Evolutionary conservation across 2,888 invertebrate species (phyloP), one percentile per base, ranked within the genome.

Genomic region (Unio delphinus): DNA sequence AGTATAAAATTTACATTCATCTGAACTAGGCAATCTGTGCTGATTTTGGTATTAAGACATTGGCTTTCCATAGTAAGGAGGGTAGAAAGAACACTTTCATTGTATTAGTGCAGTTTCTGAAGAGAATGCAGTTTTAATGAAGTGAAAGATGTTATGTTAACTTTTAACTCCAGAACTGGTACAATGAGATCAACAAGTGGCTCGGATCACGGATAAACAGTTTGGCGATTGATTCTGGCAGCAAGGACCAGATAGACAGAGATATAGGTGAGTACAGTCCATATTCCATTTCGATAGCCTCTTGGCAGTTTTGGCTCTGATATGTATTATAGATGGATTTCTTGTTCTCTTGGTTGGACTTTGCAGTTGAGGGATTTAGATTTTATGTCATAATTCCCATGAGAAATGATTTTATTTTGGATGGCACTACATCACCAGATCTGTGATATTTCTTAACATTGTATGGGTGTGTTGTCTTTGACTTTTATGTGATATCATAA

Each of bases 151-250:
- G 7, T 34, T 34, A 45, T 45, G 45, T 45, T 45, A 45, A 15
- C 45, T 45, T 45, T 68, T 61, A 67, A 72, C 80, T 87, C 60
- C 83, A 92, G 91, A 99, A 99, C 90, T 99, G 99, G 99, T 95
- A 95, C 86, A 99, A 98, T 90, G 99, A 99, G 91, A 97, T 99
- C 80, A 93, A 93, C 66, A 99, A 99, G 91, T 99, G 99, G 99
- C 91, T 99, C 3, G 94, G 94, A 3, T 94, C 94, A 30, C 92
- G 97, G 95, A 89, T 95, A 94, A 20, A 96, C 95, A 0, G 93
- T 94, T 11, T 90, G 58, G 89, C 88, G 3, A 89, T 91, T 63
- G 91, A 91, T 71, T 87, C 87, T 69, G 90, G 92, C 45, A 83
- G 89, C 23, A 97, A 97, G 90, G 94, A 94, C 63, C 95, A 97